These are phyloP conservation scores for Nycticorax nycticorax DNA, from an alignment of 2,113 vertebrate genomes.

Conservation along the genomic window DNA sequence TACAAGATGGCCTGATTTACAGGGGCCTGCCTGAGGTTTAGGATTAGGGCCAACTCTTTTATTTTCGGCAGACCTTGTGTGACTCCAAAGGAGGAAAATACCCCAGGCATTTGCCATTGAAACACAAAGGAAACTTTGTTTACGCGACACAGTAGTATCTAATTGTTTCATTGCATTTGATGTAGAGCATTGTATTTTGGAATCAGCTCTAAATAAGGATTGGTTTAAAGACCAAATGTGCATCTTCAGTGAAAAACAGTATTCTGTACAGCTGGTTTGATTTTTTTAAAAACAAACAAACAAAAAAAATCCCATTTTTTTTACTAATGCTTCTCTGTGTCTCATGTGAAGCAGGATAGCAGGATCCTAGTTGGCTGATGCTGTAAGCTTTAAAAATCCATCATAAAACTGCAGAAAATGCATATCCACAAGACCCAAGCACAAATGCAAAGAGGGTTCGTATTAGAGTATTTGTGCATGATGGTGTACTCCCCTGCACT, in stretches of 20 bases:
- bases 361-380: background rate
- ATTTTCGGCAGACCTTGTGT: background rate
- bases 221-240: background rate
- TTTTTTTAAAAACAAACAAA: no score
- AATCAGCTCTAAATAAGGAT: background rate
- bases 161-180: background rate
- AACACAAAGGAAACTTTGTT: background rate
- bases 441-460: background rate
- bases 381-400: background rate
- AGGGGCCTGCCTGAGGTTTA: background rate
- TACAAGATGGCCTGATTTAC: background rate
- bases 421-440: background rate
- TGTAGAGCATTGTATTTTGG: background rate
- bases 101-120: background rate
- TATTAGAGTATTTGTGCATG: background rate
- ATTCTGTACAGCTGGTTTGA: background rate
- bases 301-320: background rate
- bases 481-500: background rate
- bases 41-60: background rate
- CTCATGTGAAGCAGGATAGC: background rate
- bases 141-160: rapidly evolving
- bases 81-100: background rate
- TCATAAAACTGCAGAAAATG: background rate
- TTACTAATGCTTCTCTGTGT: background rate
- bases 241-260: background rate